Evolutionary conservation across 1,140 invertebrate genomes (phyloP), one percentile per base, ranked within the genome.

Genomic region (Archegozetes longisetosus): DNA sequence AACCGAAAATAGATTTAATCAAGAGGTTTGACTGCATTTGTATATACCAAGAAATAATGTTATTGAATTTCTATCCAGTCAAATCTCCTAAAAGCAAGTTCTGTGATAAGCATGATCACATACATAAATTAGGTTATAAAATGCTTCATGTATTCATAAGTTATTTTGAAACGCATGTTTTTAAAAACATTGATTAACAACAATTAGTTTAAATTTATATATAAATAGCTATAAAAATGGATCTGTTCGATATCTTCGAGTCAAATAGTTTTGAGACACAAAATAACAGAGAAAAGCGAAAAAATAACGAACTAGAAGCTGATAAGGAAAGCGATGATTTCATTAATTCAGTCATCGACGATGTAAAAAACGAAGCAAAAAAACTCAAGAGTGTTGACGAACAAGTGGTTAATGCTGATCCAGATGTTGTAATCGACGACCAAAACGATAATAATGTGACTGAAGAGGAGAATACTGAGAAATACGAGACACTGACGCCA

Each of bases 241-340:
- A 61, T 40, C n/a, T 61, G 40, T 61, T 61, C 32, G 60, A 61
- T 47, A 53, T 61, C 23, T 61, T 61, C 29, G 55, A 61, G 20
- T n/a, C 32, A 9, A 51, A 60, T 55, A 40, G 4, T 55, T 13
- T 22, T 40, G 6, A 23, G 27, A 56, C 32, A 40, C 6, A 9
- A 9, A 17, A 40, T 17, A 6, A 40, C 32, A 40, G 17, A 17
- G n/a, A 24, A 24, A 60, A 60, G 54, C 51, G 51, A 12, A 60
- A 60, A 32, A 2, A 28, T 54, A 17, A 54, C 14, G 26, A 51
- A 28, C 9, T 14, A 58, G 25, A 58, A 25, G 60, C 46, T 17
- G 47, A 61, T 48, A 53, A 51, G 22, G 50, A 25, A 52, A 2
- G 22, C 13, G 40, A 51, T 9, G 22, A 48, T 40, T n/a, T 61